Evolutionary conservation across 2,113 vertebrate genomes (phyloP).

Genomic region (Dasypus novemcinctus): DNA sequence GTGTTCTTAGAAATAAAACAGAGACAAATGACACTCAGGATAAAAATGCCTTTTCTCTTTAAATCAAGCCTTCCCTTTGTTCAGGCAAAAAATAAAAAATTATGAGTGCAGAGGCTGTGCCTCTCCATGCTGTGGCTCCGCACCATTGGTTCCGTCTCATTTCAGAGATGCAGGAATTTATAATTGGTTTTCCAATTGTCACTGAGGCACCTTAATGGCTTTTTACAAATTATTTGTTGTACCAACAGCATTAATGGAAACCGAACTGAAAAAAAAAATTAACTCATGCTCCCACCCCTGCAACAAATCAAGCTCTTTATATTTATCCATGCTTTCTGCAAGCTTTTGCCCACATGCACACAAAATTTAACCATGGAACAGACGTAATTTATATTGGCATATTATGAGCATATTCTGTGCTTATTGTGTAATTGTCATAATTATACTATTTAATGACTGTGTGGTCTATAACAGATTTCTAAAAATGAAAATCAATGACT

Average conservation of each 20-base stretch:
- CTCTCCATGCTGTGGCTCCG: not conserved
- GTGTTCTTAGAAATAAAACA: not conserved
- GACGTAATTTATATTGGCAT: not conserved
- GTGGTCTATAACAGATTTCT: not conserved
- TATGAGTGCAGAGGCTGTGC: not conserved
- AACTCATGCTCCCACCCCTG: not conserved
- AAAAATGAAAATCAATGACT: not conserved
- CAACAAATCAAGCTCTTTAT: not conserved
- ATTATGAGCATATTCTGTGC: not conserved
- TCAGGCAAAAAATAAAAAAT: not conserved
- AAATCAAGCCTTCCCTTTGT: conserved; percentile 1
- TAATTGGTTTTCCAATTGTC: conserved; percentile 68
- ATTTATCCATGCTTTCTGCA: not conserved
- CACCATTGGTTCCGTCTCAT: conserved; percentile 21
- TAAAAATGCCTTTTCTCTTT: conserved; percentile 39
- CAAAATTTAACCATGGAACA: not conserved
- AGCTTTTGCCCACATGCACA: not conserved
- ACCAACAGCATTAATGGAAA: not conserved
- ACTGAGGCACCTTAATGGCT: conserved; percentile 59
- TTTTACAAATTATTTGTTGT: conserved; percentile 60
- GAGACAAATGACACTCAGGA: not conserved
- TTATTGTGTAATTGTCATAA: not conserved
- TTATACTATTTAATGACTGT: not conserved
- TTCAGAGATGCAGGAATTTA: conserved; percentile 57
- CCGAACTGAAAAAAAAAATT: not conserved